A percentile compares a stretch with the other conserved stretches of the same genome.
Conservation (phyloP, 2,888 invertebrate species). For the Mantis religiosa region DNA sequence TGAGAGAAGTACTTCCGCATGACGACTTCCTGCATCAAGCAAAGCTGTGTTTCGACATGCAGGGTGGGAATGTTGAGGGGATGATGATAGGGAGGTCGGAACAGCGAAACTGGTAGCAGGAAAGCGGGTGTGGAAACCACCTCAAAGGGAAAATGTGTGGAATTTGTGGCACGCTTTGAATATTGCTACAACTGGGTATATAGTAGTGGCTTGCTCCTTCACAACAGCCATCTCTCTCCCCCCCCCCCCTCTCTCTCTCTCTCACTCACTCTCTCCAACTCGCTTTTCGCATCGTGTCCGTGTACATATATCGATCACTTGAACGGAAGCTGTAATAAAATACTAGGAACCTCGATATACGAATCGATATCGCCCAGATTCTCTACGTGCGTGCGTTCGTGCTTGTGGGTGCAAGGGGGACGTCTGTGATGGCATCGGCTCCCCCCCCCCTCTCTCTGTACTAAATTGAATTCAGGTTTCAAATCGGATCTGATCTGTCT, state of each 20-base stretch:
- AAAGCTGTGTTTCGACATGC: not conserved
- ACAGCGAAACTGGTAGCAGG: not conserved
- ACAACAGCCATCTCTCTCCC: not conserved
- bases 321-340: slow-evolving; percentile 15
- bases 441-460: not conserved
- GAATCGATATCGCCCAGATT: slow-evolving; percentile 1
- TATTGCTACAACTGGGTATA: slow-evolving; percentile 17
- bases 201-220: not conserved
- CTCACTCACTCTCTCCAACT: too few relatives aligned
- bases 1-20: not conserved
- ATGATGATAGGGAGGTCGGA: not conserved
- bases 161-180: slow-evolving; percentile 23
- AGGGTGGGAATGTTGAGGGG: not conserved
- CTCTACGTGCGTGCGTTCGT: not conserved
- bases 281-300: not conserved
- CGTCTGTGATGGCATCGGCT: not conserved
- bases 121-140: not conserved
- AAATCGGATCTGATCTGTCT: slow-evolving; percentile 9
- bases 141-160: slow-evolving; percentile 23
- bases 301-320: slow-evolving; percentile 6
- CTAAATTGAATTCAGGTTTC: slow-evolving; percentile 15
- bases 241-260: too few relatives aligned
- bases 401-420: not conserved
- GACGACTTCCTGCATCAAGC: not conserved
- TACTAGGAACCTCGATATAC: slow-evolving; percentile 8